Percentiles rank a stretch among this genome's conserved stretches.
phyloP scores from a whole-genome alignment of 35 echinoderm and acorn worm genomes.

The Eucidaris tribuloides region DNA sequence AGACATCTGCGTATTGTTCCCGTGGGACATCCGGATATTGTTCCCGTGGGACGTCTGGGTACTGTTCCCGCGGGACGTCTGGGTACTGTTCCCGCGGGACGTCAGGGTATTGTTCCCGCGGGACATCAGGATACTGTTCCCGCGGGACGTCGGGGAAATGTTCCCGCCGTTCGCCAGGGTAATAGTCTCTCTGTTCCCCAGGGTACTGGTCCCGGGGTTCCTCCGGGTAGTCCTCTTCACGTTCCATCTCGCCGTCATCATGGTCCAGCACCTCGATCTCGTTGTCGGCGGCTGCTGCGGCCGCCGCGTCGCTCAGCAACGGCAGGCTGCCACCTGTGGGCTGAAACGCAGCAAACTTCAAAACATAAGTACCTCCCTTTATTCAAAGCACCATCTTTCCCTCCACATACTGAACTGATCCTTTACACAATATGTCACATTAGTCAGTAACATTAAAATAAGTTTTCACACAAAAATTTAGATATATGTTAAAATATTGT shows the following conservation, averaged over 20 bases:
- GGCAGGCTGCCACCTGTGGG: conserved; percentile 8
- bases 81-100: not conserved
- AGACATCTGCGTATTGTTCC: not conserved
- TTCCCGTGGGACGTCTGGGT: not conserved
- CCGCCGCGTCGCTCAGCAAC: conserved; percentile 21
- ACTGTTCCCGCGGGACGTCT: not conserved
- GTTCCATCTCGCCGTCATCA: not conserved
- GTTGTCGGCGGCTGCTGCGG: conserved; percentile 2
- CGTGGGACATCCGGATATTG: not conserved
- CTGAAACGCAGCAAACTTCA: not conserved
- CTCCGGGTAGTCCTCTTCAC: not conserved
- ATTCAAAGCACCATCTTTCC: too few relatives aligned
- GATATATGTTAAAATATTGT: too few relatives aligned
- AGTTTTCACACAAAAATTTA: too few relatives aligned
- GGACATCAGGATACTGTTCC: not conserved
- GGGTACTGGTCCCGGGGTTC: not conserved
- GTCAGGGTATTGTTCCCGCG: not conserved
- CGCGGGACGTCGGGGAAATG: not conserved
- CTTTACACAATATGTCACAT: too few relatives aligned
- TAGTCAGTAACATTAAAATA: too few relatives aligned
- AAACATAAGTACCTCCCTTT: too few relatives aligned
- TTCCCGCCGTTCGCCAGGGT: not conserved
- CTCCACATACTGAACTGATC: too few relatives aligned
- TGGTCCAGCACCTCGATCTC: conserved; percentile 17
- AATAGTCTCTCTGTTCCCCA: not conserved